Evolutionary conservation across 2,888 invertebrate genomes (phyloP).

Genomic region (Hemaris fuciformis): DNA sequence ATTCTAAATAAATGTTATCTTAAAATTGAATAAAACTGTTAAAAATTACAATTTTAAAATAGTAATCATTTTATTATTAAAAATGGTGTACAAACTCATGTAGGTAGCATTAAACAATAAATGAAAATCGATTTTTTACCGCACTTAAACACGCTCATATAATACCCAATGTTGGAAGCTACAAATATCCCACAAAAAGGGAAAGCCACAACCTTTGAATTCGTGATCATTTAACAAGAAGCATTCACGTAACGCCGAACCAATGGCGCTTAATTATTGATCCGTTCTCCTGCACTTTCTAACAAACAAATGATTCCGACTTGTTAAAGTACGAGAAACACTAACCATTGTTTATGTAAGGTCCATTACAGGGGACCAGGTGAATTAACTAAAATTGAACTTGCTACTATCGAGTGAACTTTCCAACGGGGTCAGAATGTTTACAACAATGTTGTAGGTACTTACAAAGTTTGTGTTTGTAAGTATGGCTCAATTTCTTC

Average conservation of each 20-base stretch:
- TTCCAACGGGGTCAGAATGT: neutral
- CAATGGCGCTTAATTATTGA: conserved; percentile 32
- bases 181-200: neutral
- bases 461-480: no score
- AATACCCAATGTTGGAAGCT: neutral
- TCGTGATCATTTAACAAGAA: conserved; percentile 20
- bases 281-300: conserved; percentile 47
- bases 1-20: no score
- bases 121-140: neutral
- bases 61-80: no score
- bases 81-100: no score
- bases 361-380: conserved; percentile 50
- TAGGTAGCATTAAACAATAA: neutral
- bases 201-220: conserved; percentile 3
- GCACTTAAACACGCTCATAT: neutral
- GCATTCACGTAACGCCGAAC: conserved; percentile 16
- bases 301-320: conserved; percentile 30
- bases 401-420: neutral
- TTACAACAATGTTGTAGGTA: no score
- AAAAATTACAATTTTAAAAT: no score
- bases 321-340: conserved; percentile 49
- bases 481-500: no score
- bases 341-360: conserved; percentile 55
- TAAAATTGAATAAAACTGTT: no score
- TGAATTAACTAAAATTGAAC: conserved; percentile 22